A percentile compares a stretch with the other conserved stretches of the same genome.
phyloP scores from a whole-genome alignment of 1,140 invertebrate genomes.

The Drosophila tsacasi region DNA sequence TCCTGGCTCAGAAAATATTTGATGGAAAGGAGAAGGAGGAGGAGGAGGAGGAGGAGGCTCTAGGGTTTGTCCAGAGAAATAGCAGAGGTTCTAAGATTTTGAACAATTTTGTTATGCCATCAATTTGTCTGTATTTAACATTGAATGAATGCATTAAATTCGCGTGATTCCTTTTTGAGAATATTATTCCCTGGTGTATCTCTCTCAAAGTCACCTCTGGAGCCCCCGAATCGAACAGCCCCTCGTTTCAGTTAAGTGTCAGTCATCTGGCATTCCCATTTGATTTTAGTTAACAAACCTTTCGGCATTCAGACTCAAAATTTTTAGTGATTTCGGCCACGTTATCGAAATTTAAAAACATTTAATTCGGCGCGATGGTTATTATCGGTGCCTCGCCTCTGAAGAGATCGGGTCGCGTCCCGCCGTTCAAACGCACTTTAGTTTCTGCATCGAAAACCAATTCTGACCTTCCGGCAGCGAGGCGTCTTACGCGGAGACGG shows the following conservation, averaged over 20 bases:
- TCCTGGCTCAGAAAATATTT: not conserved
- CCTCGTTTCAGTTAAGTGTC: slow-evolving; percentile 36
- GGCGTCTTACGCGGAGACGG: not conserved
- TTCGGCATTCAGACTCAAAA: slow-evolving; percentile 34
- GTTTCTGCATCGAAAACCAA: not conserved
- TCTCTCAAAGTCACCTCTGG: slow-evolving; percentile 13
- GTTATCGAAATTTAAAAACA: slow-evolving; percentile 37
- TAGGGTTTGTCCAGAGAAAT: not conserved
- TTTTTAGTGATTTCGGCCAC: slow-evolving; percentile 9
- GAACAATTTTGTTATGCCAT: not conserved
- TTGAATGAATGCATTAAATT: not conserved
- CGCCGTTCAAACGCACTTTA: not conserved
- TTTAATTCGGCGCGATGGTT: slow-evolving; percentile 31
- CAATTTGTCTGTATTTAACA: not conserved
- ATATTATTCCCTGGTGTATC: not conserved
- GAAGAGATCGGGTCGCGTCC: slow-evolving; percentile 14
- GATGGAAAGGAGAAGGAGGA: no score
- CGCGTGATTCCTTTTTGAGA: not conserved
- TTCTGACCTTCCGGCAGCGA: not conserved
- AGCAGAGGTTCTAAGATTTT: not conserved
- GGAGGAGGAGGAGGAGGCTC: not conserved
- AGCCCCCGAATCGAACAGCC: not conserved
- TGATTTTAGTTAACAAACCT: not conserved
- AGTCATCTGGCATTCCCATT: slow-evolving; percentile 16
- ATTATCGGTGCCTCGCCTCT: slow-evolving; percentile 12